Conservation (phyloP, 2,797 vertebrate genomes). For the Zenarchopterus dispar region DNA sequence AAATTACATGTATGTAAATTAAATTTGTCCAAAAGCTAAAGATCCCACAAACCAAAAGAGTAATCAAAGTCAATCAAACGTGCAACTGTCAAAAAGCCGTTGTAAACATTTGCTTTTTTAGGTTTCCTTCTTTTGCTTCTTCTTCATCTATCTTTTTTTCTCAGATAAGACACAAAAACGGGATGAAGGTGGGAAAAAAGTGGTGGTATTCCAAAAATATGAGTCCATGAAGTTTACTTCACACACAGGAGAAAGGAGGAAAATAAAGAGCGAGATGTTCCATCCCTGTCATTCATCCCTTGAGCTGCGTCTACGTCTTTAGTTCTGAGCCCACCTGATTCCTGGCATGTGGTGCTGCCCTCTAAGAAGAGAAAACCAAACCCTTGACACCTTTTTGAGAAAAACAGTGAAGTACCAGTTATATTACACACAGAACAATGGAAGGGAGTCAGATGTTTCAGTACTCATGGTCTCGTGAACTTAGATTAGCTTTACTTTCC, state of each 20-base stretch:
- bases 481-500: constrained; percentile 57
- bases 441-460: constrained; percentile 54
- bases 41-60: constrained; percentile 28
- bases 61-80: constrained; percentile 50
- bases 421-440: constrained; percentile 69
- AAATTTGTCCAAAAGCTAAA: constrained; percentile 53
- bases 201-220: constrained; percentile 50
- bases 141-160: constrained; percentile 32
- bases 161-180: constrained; percentile 66
- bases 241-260: constrained; percentile 41
- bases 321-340: constrained; percentile 5
- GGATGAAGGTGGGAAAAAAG: constrained; percentile 39
- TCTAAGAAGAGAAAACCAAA: constrained; percentile 44
- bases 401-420: constrained; percentile 46
- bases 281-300: constrained; percentile 28
- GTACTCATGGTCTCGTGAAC: constrained; percentile 56
- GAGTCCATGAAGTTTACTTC: constrained; percentile 48
- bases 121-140: constrained; percentile 26
- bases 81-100: constrained; percentile 55
- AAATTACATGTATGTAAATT: constrained; percentile 32
- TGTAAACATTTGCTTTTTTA: constrained; percentile 62
- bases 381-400: constrained; percentile 54
- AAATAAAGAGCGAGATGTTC: constrained; percentile 24
- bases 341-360: constrained; percentile 29
- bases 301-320: constrained; percentile 3